Percentiles rank a stretch among this genome's conserved stretches.
phyloP scores from a whole-genome alignment of 2,113 vertebrate genomes.

The Verasper variegatus region DNA sequence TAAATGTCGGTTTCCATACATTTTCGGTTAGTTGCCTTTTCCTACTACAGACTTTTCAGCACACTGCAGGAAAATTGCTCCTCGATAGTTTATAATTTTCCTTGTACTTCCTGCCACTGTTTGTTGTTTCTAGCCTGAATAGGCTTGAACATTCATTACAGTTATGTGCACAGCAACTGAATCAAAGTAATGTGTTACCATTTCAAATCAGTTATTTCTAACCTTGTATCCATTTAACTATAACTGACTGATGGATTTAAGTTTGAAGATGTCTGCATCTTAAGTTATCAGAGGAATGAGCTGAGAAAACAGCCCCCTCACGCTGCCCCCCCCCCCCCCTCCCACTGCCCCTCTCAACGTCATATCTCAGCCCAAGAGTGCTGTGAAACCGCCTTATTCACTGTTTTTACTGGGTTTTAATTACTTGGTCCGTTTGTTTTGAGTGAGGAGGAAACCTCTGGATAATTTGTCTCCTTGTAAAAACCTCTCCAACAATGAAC shows the following conservation, averaged over 20 bases:
- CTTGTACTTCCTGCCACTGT: neutral
- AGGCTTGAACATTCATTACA: too few species aligned
- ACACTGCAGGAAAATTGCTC: neutral
- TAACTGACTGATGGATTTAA: neutral
- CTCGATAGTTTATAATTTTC: neutral
- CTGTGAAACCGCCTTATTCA: neutral
- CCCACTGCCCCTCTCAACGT: neutral
- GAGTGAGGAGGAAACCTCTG: neutral
- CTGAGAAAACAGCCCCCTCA: neutral
- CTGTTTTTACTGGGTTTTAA: neutral
- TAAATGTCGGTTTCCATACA: too few species aligned
- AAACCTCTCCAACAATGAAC: neutral
- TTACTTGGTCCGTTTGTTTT: constrained; percentile 12
- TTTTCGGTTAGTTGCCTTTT: too few species aligned
- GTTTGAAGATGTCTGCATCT: neutral
- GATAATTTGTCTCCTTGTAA: neutral
- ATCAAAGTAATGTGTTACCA: neutral
- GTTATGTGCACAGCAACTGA: too few species aligned
- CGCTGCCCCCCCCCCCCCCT: neutral
- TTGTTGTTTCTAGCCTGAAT: too few species aligned
- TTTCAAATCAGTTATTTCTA: neutral
- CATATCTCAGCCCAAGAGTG: neutral
- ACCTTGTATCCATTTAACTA: neutral
- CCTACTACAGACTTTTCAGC: neutral
- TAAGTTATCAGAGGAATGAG: neutral